Percentiles rank a stretch among this genome's conserved stretches.
These are phyloP conservation scores for Odontomyia ornata DNA, from an alignment of 2,888 invertebrate genomes.

Conservation along the genomic window DNA sequence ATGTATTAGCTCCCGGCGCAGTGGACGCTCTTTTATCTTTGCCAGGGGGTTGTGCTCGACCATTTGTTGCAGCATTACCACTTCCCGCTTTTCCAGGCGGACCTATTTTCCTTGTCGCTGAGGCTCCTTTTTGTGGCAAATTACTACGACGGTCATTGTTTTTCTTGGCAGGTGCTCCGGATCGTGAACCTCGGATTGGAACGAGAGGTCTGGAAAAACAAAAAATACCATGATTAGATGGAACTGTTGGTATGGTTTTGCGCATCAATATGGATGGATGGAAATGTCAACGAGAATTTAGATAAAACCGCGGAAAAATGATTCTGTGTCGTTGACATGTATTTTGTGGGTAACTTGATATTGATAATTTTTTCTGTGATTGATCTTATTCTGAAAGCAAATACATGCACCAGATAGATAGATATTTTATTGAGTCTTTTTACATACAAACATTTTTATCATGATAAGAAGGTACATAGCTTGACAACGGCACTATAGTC, in stretches of 20 bases:
- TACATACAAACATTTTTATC: too few relatives aligned
- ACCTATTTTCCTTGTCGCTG: slow-evolving; percentile 52
- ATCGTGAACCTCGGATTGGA: slow-evolving; percentile 55
- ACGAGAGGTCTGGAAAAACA: slow-evolving; percentile 55
- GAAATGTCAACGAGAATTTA: too few relatives aligned
- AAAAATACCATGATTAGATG: slow-evolving; percentile 21
- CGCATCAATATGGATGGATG: not conserved
- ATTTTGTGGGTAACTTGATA: too few relatives aligned
- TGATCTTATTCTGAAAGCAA: too few relatives aligned
- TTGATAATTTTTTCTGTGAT: too few relatives aligned
- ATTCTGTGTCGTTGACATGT: too few relatives aligned
- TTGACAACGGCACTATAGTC: too few relatives aligned
- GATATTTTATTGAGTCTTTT: too few relatives aligned
- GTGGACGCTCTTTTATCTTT: slow-evolving; percentile 41
- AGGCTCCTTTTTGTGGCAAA: slow-evolving; percentile 58
- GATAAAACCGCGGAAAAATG: too few relatives aligned
- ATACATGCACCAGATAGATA: too few relatives aligned
- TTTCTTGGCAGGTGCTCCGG: slow-evolving; percentile 53
- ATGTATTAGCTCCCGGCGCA: slow-evolving; percentile 11
- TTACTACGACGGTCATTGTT: slow-evolving; percentile 56
- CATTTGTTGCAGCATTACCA: slow-evolving; percentile 51
- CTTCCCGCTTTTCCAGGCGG: slow-evolving; percentile 52
- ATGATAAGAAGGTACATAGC: too few relatives aligned
- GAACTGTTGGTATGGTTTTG: not conserved
- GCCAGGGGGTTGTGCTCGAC: slow-evolving; percentile 48